Evolutionary conservation across 2,797 vertebrate genomes (phyloP).

Genomic region (Syngnathus rostellatus): DNA sequence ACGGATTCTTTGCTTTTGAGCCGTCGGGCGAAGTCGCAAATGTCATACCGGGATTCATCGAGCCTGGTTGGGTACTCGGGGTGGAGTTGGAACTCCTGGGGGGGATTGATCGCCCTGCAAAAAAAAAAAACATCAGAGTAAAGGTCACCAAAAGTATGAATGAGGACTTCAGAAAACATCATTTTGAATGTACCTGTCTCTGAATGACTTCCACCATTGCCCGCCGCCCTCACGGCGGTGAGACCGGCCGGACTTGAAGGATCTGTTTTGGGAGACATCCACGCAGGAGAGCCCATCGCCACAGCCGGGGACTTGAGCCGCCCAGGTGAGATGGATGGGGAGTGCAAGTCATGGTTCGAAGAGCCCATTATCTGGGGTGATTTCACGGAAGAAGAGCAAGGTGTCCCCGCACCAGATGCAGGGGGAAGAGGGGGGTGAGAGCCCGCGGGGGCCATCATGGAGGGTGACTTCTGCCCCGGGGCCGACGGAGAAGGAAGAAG

Average conservation of each 20-base stretch:
- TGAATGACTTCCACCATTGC: slow-evolving; percentile 67
- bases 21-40: slow-evolving; percentile 85
- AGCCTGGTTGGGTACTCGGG: slow-evolving; percentile 76
- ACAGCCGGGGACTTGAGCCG: slow-evolving; percentile 87
- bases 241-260: slow-evolving; percentile 85
- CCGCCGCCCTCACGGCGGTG: slow-evolving; percentile 60
- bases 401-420: slow-evolving; percentile 66
- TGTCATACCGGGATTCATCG: slow-evolving; percentile 80
- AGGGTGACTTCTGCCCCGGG: slow-evolving; percentile 87
- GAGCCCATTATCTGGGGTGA: slow-evolving; percentile 87
- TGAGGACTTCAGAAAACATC: background rate
- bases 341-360: slow-evolving; percentile 81
- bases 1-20: slow-evolving; percentile 85
- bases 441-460: slow-evolving; percentile 73
- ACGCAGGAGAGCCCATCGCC: slow-evolving; percentile 85
- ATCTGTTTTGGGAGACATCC: slow-evolving; percentile 81
- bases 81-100: slow-evolving; percentile 82
- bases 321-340: slow-evolving; percentile 83
- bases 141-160: slow-evolving; percentile 10
- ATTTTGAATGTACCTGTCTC: slow-evolving; percentile 75
- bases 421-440: slow-evolving; percentile 61
- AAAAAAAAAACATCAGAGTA: slow-evolving; percentile 12
- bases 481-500: slow-evolving; percentile 84
- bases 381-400: slow-evolving; percentile 72
- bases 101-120: slow-evolving; percentile 66